Evolutionary conservation across 2,797 vertebrate genomes (phyloP).

Genomic region (Centroberyx gerrardi): DNA sequence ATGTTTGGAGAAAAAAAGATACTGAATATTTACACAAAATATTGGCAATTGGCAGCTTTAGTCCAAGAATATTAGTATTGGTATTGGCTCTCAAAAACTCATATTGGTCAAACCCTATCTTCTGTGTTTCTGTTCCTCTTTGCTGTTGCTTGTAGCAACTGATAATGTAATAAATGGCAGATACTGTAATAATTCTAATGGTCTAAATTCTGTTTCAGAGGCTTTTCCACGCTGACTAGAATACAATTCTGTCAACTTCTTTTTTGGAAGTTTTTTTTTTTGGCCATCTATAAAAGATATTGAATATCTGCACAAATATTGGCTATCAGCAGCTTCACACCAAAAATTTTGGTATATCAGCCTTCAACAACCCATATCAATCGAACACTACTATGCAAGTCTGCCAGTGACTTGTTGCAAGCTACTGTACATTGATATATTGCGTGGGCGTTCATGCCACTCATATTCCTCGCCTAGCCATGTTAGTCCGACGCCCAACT

Average conservation of each 20-base stretch:
- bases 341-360: conserved; percentile 31
- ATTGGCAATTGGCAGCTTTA: too few species aligned
- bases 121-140: too few species aligned
- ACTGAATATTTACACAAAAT: too few species aligned
- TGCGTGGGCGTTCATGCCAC: not conserved
- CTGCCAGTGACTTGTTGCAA: conserved; percentile 7
- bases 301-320: not conserved
- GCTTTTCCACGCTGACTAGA: too few species aligned
- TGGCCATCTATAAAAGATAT: conserved; percentile 5
- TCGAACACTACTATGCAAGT: not conserved
- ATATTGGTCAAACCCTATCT: too few species aligned
- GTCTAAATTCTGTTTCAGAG: too few species aligned
- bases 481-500: not conserved
- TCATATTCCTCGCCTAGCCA: not conserved
- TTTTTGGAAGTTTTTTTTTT: conserved; percentile 26
- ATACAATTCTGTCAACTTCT: not conserved
- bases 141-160: too few species aligned
- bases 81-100: too few species aligned
- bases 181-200: too few species aligned
- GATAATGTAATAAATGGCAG: too few species aligned
- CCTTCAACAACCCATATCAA: not conserved
- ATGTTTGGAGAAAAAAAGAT: too few species aligned
- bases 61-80: too few species aligned
- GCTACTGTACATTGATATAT: not conserved
- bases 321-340: conserved; percentile 11